Evolutionary conservation across 2,888 invertebrate genomes (phyloP).

Genomic region (Dione juno): DNA sequence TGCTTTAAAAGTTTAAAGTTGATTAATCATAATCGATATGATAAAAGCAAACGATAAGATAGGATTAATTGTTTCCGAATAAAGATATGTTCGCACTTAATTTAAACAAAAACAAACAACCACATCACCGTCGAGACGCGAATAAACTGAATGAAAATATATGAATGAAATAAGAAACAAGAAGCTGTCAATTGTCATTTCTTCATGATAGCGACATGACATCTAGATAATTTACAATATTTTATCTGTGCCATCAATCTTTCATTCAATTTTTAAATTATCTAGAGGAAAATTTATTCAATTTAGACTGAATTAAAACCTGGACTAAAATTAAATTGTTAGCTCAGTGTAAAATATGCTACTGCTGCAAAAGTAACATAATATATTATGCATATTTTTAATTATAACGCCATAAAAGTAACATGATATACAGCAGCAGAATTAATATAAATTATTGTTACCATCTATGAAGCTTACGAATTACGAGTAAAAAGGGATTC

Average conservation of each 20-base stretch:
- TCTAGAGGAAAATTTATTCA: too few relatives aligned
- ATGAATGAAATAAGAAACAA: conserved; percentile 14
- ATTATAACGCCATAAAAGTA: too few relatives aligned
- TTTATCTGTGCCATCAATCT: background rate
- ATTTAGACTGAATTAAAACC: too few relatives aligned
- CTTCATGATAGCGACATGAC: background rate
- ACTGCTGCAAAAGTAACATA: too few relatives aligned
- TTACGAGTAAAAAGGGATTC: too few relatives aligned
- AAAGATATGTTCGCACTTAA: conserved; percentile 48
- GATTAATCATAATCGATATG: conserved; percentile 62
- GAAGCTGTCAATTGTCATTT: background rate
- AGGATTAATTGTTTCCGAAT: conserved; percentile 50
- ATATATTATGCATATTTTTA: too few relatives aligned
- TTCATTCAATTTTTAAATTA: too few relatives aligned
- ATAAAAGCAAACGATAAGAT: conserved; percentile 62
- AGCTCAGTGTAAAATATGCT: too few relatives aligned
- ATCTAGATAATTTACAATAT: background rate
- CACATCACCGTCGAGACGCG: conserved; percentile 30
- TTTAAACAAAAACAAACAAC: conserved; percentile 35
- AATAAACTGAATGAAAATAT: conserved; percentile 30
- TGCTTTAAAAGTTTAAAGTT: conserved; percentile 47
- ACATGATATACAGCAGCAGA: too few relatives aligned
- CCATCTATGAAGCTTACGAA: too few relatives aligned
- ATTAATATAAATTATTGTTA: too few relatives aligned
- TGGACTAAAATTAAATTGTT: background rate